Base-by-base conservation (phyloP, 2,888 invertebrate genomes). In the Cephus pulcher region DNA sequence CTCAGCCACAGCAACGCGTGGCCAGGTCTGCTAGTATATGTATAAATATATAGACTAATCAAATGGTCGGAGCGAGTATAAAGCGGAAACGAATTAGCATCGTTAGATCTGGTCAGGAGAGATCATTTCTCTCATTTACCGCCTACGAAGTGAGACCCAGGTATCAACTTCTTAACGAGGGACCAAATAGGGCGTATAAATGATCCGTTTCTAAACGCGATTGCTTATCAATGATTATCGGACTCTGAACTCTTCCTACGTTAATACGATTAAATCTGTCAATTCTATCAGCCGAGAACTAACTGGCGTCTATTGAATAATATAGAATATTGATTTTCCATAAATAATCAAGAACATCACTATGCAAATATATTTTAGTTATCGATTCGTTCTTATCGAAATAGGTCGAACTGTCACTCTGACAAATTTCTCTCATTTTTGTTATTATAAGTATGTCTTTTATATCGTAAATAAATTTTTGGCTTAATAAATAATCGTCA, bases 151-250 rank as follows among this genome's bases (percentile, higher is more conserved):
- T n/a, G 34, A 74, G 40, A 56, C 40, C 30, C 3, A 33, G 12
- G 34, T 30, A 23, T 56, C 69, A 75, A 69, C 73, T 77, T 37
- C 73, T 77, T 77, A 77, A 79, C 79, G 77, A 77, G 75, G 73
- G 34, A 68, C 79, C 79, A 75, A 79, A 79, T 79, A 79, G 75
- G 79, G 79, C 69, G 33, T 76, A 79, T 71, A 76, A 79, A 79
- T 74, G 79, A 79, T 56, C 56, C 23, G 9, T 9, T 56, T 56
- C 56, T 56, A 56, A 56, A 9, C 56, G 2, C 56, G 56, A 56
- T 56, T 56, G 0, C 23, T 1, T 56, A 56, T 56, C 23, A 56
- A 23, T 56, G 23, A 56, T 56, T 56, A 56, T 56, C 23, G 56
- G 9, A 23, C 56, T 56, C 56, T 56, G 56, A 56, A 56, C 56